Percentiles rank a stretch among this genome's conserved stretches.
phyloP scores from a whole-genome alignment of 2,888 invertebrate genomes.

The Herminia tarsipennalis region DNA sequence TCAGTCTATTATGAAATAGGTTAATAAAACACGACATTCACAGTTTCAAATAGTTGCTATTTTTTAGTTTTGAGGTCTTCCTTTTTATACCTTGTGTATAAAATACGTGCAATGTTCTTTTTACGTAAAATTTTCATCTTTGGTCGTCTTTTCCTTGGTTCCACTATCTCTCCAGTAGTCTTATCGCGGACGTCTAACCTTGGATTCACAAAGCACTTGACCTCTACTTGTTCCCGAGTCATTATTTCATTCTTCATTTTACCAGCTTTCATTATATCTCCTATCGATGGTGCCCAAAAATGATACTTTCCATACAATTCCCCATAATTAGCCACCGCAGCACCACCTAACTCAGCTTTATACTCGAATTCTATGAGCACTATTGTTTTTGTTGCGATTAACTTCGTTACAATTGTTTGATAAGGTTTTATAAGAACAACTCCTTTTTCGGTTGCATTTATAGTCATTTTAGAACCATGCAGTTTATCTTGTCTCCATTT shows the following conservation, averaged over 20 bases:
- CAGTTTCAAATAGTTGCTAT: no score
- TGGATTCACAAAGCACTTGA: constrained; percentile 62
- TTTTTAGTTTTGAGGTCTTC: no score
- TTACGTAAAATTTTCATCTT: constrained; percentile 23
- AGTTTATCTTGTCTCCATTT: constrained; percentile 58
- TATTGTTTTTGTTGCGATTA: constrained; percentile 56
- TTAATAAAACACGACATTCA: no score
- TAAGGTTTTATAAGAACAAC: constrained; percentile 52
- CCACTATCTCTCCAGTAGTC: constrained; percentile 36
- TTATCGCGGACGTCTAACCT: constrained; percentile 55
- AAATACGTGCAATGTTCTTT: constrained; percentile 24
- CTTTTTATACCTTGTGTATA: constrained; percentile 22
- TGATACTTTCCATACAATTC: constrained; percentile 66
- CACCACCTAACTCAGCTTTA: constrained; percentile 55
- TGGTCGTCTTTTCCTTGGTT: constrained; percentile 17
- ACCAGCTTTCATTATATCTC: constrained; percentile 63
- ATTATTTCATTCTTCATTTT: constrained; percentile 59
- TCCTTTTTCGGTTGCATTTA: constrained; percentile 48
- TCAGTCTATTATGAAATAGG: no score
- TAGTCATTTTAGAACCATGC: constrained; percentile 35
- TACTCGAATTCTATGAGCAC: constrained; percentile 58
- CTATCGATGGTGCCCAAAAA: constrained; percentile 64
- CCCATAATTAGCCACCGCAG: constrained; percentile 60
- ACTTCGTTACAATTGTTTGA: constrained; percentile 46
- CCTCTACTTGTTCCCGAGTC: constrained; percentile 60